Percentiles rank a stretch among this genome's conserved stretches.
These are phyloP conservation scores for Cheilosia variabilis DNA, from an alignment of 2,888 invertebrate genomes.

Conservation along the genomic window DNA sequence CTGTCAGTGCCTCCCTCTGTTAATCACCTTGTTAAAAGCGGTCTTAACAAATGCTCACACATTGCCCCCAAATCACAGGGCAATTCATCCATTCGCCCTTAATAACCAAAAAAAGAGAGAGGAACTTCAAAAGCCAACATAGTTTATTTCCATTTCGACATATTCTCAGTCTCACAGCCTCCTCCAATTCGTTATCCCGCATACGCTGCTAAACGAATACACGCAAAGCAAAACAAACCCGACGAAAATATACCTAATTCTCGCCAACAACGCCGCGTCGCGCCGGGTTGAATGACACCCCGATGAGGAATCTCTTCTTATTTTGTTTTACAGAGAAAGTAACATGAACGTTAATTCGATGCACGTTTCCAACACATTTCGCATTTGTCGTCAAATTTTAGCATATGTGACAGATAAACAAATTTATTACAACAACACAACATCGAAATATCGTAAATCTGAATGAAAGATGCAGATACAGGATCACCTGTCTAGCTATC, in stretches of 20 bases:
- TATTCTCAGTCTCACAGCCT: constrained; percentile 69
- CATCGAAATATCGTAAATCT: constrained; percentile 52
- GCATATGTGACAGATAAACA: constrained; percentile 18
- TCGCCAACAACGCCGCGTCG: constrained; percentile 28
- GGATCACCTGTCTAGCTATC: constrained; percentile 40
- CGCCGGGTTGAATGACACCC: constrained; percentile 59
- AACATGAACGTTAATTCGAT: constrained; percentile 39
- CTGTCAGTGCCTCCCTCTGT: neutral
- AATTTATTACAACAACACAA: constrained; percentile 57
- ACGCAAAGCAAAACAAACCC: constrained; percentile 20
- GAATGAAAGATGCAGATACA: constrained; percentile 34
- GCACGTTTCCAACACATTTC: constrained; percentile 37
- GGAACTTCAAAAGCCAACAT: constrained; percentile 19
- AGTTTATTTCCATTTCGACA: constrained; percentile 65
- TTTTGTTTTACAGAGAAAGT: constrained; percentile 47
- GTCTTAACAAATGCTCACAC: constrained; percentile 31
- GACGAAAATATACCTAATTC: constrained; percentile 28
- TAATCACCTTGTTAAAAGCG: constrained; percentile 51
- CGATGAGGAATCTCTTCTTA: constrained; percentile 17
- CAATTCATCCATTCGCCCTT: constrained; percentile 14
- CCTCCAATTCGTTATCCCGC: constrained; percentile 38
- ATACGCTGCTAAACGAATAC: constrained; percentile 6
- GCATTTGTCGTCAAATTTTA: constrained; percentile 44
- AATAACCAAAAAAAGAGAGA: neutral
- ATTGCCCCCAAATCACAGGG: constrained; percentile 5